Evolutionary conservation across 2,797 vertebrate species (phyloP).

Genomic region (Argentina silus): DNA sequence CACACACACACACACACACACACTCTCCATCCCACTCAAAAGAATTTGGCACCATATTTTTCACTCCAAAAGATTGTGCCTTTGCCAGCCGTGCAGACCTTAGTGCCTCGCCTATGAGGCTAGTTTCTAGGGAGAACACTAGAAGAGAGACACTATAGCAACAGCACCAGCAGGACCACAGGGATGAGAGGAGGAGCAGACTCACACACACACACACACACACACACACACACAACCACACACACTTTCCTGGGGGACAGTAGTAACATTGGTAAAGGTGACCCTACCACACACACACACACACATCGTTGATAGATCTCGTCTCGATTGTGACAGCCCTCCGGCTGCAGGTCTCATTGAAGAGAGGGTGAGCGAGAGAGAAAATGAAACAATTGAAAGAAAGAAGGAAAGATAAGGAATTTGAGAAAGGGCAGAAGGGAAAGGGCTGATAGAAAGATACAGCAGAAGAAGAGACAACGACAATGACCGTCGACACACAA

Average conservation of each 20-base stretch:
- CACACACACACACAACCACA: neutral
- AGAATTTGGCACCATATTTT: too few relatives aligned
- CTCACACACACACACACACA: neutral
- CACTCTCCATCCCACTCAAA: neutral
- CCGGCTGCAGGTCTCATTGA: constrained; percentile 18
- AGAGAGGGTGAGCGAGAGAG: neutral
- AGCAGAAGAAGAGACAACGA: constrained; percentile 19
- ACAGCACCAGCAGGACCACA: constrained; percentile 28
- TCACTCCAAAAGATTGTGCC: too few relatives aligned
- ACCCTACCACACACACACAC: constrained; percentile 15
- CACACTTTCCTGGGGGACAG: neutral
- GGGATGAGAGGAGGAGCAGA: neutral
- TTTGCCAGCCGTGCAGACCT: neutral
- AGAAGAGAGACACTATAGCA: constrained; percentile 42
- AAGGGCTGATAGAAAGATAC: too few relatives aligned
- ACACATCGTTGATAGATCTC: constrained; percentile 32
- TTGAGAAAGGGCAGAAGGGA: too few relatives aligned
- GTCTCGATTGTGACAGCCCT: constrained; percentile 22
- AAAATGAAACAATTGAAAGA: neutral
- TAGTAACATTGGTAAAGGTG: neutral
- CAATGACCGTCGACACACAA: too few relatives aligned
- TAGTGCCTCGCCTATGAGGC: neutral
- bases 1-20: too few relatives aligned
- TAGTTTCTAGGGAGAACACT: neutral
- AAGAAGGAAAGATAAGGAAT: neutral